phyloP scores from a whole-genome alignment of 2,888 invertebrate genomes.

The Pachycephus smyrnensis region DNA sequence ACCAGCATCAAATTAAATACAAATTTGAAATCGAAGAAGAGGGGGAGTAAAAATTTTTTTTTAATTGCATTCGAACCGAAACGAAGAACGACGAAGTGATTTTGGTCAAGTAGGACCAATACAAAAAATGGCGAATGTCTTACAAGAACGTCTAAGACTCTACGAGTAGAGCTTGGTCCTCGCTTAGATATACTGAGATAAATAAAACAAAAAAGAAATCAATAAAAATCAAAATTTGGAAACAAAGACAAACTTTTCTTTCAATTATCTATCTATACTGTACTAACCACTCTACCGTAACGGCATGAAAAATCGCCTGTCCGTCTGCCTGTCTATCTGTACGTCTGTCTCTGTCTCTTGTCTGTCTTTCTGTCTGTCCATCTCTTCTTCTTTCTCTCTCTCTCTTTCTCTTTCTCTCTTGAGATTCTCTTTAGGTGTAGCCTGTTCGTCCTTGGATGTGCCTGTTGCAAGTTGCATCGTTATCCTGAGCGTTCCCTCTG shows the following conservation, averaged over 20 bases:
- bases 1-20: background rate
- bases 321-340: background rate
- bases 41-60: background rate
- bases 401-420: slow-evolving; percentile 29
- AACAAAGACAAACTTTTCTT: background rate
- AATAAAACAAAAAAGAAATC: background rate
- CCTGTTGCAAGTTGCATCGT: slow-evolving; percentile 43
- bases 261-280: background rate
- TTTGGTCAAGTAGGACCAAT: background rate
- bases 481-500: slow-evolving; percentile 11
- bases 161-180: background rate
- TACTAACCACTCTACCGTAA: background rate
- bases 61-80: background rate
- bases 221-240: background rate
- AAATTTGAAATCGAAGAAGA: background rate
- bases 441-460: slow-evolving; percentile 43
- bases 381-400: slow-evolving; percentile 26
- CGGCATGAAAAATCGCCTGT: slow-evolving; percentile 6
- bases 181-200: too few species aligned
- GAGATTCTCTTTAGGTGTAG: slow-evolving; percentile 47
- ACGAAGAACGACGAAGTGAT: background rate
- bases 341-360: slow-evolving; percentile 20
- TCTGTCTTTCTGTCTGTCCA: slow-evolving; percentile 34
- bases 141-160: background rate
- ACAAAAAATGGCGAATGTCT: background rate